These are phyloP conservation scores for Drosophila sp. DNA, from an alignment of 1,140 invertebrate genomes.

Conservation along the genomic window DNA sequence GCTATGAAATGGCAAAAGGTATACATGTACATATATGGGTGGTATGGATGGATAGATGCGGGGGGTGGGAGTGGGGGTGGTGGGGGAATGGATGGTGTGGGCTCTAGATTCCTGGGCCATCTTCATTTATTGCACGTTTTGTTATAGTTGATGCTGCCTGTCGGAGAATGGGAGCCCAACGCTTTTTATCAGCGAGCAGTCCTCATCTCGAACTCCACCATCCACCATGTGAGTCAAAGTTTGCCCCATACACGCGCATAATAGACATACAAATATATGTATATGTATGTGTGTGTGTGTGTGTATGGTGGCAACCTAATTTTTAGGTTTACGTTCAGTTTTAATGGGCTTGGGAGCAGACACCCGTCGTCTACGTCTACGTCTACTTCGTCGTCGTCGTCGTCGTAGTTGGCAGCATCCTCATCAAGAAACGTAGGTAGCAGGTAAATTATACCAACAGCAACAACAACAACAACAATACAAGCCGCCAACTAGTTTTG, in stretches of 20 bases:
- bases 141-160: conserved; percentile 21
- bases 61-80: background rate
- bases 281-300: conserved; percentile 25
- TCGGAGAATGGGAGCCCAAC: conserved; percentile 15
- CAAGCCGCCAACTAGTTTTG: conserved; percentile 42
- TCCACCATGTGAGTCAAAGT: conserved; percentile 48
- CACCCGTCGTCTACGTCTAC: conserved; percentile 32
- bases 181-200: conserved; percentile 15
- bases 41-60: background rate
- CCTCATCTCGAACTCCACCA: conserved; percentile 31
- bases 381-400: conserved; percentile 22
- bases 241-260: conserved; percentile 24
- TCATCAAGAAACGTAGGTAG: conserved; percentile 53
- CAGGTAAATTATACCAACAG: conserved; percentile 52
- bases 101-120: conserved; percentile 5
- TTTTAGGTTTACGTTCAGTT: conserved; percentile 69
- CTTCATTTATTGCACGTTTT: conserved; percentile 35
- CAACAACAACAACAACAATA: conserved; percentile 25
- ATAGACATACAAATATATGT: conserved; percentile 1
- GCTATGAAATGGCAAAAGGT: conserved; percentile 69
- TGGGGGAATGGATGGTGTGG: background rate
- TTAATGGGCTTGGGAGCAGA: conserved; percentile 60
- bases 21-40: conserved; percentile 7
- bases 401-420: conserved; percentile 41
- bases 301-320: conserved; percentile 64